Conservation (phyloP, 2,888 invertebrate genomes). For the Parnassius orleans region DNA sequence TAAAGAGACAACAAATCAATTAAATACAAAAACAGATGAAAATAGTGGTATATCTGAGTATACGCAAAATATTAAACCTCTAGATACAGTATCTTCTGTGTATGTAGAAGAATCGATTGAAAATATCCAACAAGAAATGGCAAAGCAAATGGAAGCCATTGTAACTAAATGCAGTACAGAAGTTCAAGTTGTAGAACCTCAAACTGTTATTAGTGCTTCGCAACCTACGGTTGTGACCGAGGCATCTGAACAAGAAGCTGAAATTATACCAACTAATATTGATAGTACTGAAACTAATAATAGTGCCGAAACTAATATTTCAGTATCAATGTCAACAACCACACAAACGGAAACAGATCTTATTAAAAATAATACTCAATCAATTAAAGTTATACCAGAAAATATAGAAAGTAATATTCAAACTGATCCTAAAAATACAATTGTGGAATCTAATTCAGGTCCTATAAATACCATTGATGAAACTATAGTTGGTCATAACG, state of each 20-base stretch:
- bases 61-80: conserved; percentile 12
- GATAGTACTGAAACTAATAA: not conserved
- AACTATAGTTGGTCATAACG: not conserved
- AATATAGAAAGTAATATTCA: conserved; percentile 3
- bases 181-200: conserved; percentile 6
- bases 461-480: not conserved
- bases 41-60: conserved; percentile 15
- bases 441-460: not conserved
- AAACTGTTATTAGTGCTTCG: conserved; percentile 11
- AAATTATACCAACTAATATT: conserved; percentile 13
- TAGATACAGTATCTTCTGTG: conserved; percentile 32
- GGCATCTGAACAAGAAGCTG: conserved; percentile 10
- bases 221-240: conserved; percentile 8
- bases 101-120: conserved; percentile 71
- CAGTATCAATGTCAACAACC: not conserved
- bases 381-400: conserved; percentile 20
- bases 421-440: conserved; percentile 8
- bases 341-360: not conserved
- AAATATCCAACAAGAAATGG: conserved; percentile 72
- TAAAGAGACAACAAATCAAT: conserved; percentile 27
- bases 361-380: conserved; percentile 1
- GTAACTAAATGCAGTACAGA: conserved; percentile 12
- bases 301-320: not conserved
- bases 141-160: conserved; percentile 50
- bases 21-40: not conserved